Conservation (phyloP, 1,140 invertebrate genomes). For the Zaprionus vittiger region DNA sequence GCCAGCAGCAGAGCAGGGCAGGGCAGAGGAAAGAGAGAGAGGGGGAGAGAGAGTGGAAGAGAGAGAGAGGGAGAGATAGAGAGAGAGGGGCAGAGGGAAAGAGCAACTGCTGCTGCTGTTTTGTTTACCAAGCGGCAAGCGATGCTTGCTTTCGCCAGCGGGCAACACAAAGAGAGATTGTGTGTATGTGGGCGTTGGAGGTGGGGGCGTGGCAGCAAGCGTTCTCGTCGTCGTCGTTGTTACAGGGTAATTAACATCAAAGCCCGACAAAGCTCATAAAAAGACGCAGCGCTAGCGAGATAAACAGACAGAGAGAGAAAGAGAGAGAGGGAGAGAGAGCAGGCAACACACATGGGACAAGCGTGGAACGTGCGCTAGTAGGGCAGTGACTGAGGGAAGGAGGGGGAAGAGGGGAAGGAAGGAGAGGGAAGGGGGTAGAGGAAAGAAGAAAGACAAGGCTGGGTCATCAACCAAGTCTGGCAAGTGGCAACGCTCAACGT, state of each 20-base stretch:
- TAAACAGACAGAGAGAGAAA: conserved; percentile 63
- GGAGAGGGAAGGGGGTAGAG: neutral
- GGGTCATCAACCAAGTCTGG: conserved; percentile 74
- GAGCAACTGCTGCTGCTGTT: conserved; percentile 45
- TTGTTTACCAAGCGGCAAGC: conserved; percentile 62
- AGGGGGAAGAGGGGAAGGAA: neutral
- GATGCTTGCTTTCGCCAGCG: neutral
- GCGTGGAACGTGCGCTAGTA: conserved; percentile 34
- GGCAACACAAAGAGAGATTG: neutral
- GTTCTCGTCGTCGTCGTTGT: conserved; percentile 51
- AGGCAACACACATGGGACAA: conserved; percentile 44
- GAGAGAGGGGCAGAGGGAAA: neutral
- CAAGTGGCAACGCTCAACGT: conserved; percentile 42
- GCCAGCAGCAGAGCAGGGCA: conserved; percentile 29
- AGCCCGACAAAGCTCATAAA: conserved; percentile 82
- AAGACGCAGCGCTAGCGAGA: conserved; percentile 72
- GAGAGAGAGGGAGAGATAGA: neutral
- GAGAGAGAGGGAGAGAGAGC: neutral
- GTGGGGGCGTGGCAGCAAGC: conserved; percentile 13
- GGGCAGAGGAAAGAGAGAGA: neutral
- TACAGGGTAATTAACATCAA: conserved; percentile 84
- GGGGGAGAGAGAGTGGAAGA: neutral
- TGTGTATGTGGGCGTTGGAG: conserved; percentile 1
- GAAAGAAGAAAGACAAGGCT: neutral
- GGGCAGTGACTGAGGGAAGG: conserved; percentile 13